A percentile compares a stretch with the other conserved stretches of the same genome.
Evolutionary conservation across 2,888 invertebrate species (phyloP).

Genomic region (Drosophila macrospina): DNA sequence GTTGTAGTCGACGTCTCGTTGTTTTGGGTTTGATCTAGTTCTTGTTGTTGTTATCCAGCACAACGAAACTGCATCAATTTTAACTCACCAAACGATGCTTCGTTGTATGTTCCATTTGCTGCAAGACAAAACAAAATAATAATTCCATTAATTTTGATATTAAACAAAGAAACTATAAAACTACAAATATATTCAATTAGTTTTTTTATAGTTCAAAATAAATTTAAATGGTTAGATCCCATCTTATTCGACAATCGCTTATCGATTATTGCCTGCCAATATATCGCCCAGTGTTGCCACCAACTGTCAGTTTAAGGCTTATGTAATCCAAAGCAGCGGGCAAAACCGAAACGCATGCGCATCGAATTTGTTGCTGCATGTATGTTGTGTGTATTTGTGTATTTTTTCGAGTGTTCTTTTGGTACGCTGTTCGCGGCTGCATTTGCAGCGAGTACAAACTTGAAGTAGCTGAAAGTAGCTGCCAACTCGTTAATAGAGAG

Average conservation of each 20-base stretch:
- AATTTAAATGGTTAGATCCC: not conserved
- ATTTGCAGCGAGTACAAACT: conserved; percentile 45
- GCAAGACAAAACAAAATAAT: conserved; percentile 34
- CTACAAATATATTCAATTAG: no score
- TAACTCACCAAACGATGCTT: conserved; percentile 53
- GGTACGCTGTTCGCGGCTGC: conserved; percentile 46
- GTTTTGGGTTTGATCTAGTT: conserved; percentile 28
- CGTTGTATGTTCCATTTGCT: conserved; percentile 69
- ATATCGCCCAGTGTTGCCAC: conserved; percentile 53
- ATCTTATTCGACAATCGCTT: conserved; percentile 1
- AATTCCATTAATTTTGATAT: not conserved
- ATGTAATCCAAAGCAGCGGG: conserved; percentile 45
- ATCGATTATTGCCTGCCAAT: conserved; percentile 20
- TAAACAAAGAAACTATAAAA: not conserved
- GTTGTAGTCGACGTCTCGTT: conserved; percentile 48
- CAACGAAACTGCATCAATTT: conserved; percentile 48
- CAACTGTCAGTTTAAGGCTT: conserved; percentile 43
- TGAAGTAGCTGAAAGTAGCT: conserved; percentile 36
- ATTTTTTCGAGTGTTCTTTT: conserved; percentile 40
- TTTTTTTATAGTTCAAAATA: not conserved
- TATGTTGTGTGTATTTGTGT: conserved; percentile 21
- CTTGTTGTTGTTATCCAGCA: conserved; percentile 44
- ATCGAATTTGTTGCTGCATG: conserved; percentile 31
- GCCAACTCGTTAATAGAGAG: conserved; percentile 39
- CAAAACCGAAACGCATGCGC: conserved; percentile 66